These are phyloP conservation scores for Fragum fragum DNA, from an alignment of 2,888 invertebrate species.

Conservation along the genomic window DNA sequence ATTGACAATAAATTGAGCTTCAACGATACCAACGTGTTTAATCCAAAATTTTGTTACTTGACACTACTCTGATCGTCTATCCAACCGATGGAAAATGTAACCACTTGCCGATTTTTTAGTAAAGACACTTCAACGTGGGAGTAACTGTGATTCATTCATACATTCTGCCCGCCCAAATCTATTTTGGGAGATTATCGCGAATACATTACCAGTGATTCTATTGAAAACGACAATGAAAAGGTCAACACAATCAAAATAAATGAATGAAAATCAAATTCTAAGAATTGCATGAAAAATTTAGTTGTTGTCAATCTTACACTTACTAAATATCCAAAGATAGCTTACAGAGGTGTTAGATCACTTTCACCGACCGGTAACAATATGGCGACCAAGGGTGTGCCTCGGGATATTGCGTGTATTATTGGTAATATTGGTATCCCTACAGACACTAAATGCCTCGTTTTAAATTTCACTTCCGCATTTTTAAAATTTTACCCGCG, in stretches of 20 bases:
- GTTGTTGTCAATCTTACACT: slow-evolving; percentile 42
- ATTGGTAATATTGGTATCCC: slow-evolving; percentile 44
- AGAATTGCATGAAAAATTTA: background rate
- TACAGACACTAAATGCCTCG: slow-evolving; percentile 50
- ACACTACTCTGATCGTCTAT: background rate
- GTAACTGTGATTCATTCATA: slow-evolving; percentile 30
- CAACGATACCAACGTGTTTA: background rate
- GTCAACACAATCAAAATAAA: background rate
- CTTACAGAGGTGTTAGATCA: slow-evolving; percentile 32
- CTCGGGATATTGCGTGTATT: slow-evolving; percentile 62
- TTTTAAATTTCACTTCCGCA: slow-evolving; percentile 30
- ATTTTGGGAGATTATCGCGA: slow-evolving; percentile 15
- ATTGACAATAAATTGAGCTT: background rate
- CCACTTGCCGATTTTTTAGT: background rate
- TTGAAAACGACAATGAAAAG: background rate
- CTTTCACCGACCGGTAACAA: slow-evolving; percentile 73
- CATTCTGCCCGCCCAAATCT: slow-evolving; percentile 43
- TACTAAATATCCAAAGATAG: slow-evolving; percentile 45
- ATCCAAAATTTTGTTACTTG: background rate
- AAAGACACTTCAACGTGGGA: slow-evolving; percentile 1
- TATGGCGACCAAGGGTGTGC: slow-evolving; percentile 77
- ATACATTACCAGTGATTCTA: background rate
- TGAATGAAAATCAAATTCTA: too few species aligned
- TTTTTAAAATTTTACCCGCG: background rate
- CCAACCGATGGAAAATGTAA: background rate